Conservation (phyloP, 2,888 invertebrate genomes). For the Lysandra coridon region DNA sequence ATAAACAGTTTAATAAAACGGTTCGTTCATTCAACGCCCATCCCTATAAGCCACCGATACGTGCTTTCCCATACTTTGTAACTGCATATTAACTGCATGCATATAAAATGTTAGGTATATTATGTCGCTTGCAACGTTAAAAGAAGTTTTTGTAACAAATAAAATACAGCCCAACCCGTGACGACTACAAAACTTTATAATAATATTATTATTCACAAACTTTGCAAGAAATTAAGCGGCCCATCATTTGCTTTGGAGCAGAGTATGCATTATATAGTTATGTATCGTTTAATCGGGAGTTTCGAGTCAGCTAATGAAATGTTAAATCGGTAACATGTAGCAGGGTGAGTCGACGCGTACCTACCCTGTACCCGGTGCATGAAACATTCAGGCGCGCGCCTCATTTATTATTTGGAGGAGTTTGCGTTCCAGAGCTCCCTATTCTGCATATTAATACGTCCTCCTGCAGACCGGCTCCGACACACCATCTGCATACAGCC, state of each 20-base stretch:
- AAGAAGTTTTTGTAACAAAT: too few relatives aligned
- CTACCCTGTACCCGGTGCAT: not conserved
- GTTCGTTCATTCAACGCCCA: too few relatives aligned
- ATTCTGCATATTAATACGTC: not conserved
- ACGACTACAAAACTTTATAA: too few relatives aligned
- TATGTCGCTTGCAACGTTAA: too few relatives aligned
- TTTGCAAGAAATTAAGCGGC: not conserved
- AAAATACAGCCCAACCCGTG: too few relatives aligned
- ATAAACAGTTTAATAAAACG: too few relatives aligned
- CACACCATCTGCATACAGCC: too few relatives aligned
- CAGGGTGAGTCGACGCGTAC: not conserved
- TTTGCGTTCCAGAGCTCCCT: not conserved
- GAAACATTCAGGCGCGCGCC: not conserved
- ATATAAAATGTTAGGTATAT: too few relatives aligned
- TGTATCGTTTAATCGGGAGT: not conserved
- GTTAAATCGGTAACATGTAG: not conserved
- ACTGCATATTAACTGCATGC: too few relatives aligned
- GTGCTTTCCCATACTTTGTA: not conserved
- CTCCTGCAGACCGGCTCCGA: not conserved
- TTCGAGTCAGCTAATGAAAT: not conserved
- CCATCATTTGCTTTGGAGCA: not conserved
- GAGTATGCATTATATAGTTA: not conserved
- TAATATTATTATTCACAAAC: not conserved
- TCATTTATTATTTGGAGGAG: constrained; percentile 6
- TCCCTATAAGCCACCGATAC: not conserved